A percentile compares a stretch with the other conserved stretches of the same genome.
phyloP scores from a whole-genome alignment of 2,113 vertebrate genomes.

The Phaetusa simplex region DNA sequence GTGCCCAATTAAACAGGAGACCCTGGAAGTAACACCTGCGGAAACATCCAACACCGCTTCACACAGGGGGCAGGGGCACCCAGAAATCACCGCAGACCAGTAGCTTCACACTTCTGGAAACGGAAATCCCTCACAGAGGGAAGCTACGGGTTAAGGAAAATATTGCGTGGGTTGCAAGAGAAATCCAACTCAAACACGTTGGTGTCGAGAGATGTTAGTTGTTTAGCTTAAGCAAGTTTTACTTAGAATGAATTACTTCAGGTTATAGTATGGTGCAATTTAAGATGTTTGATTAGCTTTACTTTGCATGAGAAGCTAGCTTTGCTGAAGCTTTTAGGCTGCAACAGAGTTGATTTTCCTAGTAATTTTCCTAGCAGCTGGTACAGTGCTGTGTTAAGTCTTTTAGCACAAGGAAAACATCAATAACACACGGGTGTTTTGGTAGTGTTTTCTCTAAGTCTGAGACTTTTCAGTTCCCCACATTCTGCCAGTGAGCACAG shows the following conservation, averaged over 20 bases:
- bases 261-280: not conserved
- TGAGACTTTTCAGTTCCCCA: not conserved
- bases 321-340: not conserved
- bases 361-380: not conserved
- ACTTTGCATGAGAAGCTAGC: too few species aligned
- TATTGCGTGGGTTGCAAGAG: fast-evolving
- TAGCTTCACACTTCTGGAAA: not conserved
- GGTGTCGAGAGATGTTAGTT: not conserved
- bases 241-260: not conserved
- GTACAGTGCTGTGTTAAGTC: not conserved
- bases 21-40: not conserved
- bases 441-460: not conserved
- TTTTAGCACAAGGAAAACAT: not conserved
- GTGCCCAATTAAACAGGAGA: too few species aligned
- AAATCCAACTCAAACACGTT: not conserved
- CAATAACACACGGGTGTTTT: not conserved
- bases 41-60: not conserved
- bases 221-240: not conserved
- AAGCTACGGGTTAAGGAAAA: not conserved
- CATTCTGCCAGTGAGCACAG: not conserved
- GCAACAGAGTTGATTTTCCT: not conserved
- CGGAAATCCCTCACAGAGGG: not conserved
- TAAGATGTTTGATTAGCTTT: not conserved
- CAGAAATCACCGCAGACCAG: not conserved
- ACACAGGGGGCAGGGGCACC: fast-evolving